Conservation (phyloP, 2,113 vertebrate species). For the Xerus inauris region DNA sequence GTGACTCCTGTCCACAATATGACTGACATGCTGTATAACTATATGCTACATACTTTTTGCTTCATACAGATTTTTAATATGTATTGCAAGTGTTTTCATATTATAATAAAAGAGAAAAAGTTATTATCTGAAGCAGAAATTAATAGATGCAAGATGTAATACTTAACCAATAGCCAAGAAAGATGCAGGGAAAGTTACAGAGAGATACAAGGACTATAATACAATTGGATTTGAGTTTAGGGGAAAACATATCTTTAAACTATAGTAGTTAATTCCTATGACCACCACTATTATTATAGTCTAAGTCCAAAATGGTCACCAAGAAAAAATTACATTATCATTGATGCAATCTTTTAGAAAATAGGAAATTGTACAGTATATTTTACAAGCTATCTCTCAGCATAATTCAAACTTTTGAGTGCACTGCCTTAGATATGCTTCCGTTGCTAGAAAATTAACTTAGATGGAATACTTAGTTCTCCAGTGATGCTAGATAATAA, state of each 20-base stretch:
- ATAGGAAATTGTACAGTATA: background rate
- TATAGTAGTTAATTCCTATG: background rate
- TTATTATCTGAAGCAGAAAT: conserved; percentile 1
- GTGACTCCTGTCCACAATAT: background rate
- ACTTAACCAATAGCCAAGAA: background rate
- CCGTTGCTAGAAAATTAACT: conserved; percentile 19
- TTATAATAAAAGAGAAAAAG: background rate
- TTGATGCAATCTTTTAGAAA: background rate
- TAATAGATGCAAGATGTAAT: background rate
- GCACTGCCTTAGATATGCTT: background rate
- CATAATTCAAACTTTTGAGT: background rate
- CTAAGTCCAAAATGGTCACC: background rate
- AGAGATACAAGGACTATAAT: background rate
- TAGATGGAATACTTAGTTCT: background rate
- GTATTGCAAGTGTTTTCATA: background rate
- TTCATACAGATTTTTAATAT: background rate
- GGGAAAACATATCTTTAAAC: background rate
- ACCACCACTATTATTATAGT: background rate
- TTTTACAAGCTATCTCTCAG: background rate
- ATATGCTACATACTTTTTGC: background rate
- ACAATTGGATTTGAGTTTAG: background rate
- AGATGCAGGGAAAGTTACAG: background rate
- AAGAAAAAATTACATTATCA: background rate
- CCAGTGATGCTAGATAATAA: background rate
- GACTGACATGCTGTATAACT: background rate